These are phyloP conservation scores for Pterocles burchelli DNA, from an alignment of 2,113 vertebrate species.

Conservation along the genomic window DNA sequence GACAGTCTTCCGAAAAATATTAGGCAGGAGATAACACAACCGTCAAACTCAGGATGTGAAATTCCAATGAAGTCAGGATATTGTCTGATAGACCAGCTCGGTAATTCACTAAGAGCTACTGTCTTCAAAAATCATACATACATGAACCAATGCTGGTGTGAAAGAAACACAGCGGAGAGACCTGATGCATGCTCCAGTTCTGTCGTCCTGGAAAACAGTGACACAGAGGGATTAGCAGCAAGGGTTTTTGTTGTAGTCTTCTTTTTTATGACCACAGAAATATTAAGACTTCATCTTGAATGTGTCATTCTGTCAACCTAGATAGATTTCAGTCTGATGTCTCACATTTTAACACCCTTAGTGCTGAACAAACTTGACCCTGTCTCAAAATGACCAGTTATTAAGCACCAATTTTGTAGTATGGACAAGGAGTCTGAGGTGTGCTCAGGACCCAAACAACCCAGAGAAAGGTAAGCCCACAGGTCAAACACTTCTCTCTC, in stretches of 20 bases:
- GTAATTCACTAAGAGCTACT: background rate
- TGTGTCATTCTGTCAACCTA: background rate
- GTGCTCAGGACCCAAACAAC: background rate
- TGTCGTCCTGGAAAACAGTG: background rate
- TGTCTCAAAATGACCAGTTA: background rate
- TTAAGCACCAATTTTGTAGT: background rate
- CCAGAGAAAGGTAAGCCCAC: background rate
- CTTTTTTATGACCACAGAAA: background rate
- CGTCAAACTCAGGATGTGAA: background rate
- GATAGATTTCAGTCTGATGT: background rate
- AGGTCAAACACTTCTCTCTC: background rate
- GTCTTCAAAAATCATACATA: background rate
- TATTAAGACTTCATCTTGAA: background rate
- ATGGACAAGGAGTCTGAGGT: background rate
- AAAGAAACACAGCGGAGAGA: background rate
- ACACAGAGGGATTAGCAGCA: background rate
- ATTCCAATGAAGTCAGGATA: background rate
- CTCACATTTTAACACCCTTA: background rate
- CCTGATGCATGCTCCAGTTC: background rate
- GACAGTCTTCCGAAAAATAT: slow-evolving; percentile 1
- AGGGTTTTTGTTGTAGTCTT: background rate
- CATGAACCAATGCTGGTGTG: background rate
- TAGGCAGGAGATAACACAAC: background rate
- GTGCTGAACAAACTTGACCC: background rate
- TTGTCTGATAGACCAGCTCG: background rate